Evolutionary conservation across 1,140 invertebrate genomes (phyloP).

Genomic region (Drosophila ogumai): DNA sequence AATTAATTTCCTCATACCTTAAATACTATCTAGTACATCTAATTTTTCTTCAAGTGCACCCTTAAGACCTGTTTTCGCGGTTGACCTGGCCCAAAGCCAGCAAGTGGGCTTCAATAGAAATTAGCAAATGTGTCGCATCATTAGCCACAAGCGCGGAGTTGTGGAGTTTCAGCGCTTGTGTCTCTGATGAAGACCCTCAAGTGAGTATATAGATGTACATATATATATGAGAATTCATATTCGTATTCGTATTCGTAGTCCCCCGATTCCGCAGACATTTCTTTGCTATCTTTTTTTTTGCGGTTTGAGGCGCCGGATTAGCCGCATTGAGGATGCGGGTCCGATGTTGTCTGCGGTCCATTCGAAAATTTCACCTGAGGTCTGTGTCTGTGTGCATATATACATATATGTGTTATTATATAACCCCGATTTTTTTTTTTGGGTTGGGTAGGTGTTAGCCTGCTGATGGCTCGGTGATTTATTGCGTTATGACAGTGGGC

Average conservation of each 20-base stretch:
- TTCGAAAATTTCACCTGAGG: constrained; percentile 52
- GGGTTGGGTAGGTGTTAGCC: constrained; percentile 79
- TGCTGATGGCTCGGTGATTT: constrained; percentile 67
- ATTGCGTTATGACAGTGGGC: constrained; percentile 79
- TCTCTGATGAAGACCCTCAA: constrained; percentile 75
- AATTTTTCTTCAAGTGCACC: constrained; percentile 20
- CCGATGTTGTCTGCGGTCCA: constrained; percentile 30
- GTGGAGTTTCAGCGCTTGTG: constrained; percentile 38
- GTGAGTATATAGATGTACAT: constrained; percentile 32
- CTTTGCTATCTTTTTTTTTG: constrained; percentile 39
- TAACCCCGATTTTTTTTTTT: constrained; percentile 60
- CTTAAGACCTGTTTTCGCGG: constrained; percentile 77
- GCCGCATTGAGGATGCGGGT: constrained; percentile 76
- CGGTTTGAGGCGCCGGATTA: constrained; percentile 80
- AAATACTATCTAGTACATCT: constrained; percentile 17
- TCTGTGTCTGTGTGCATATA: constrained; percentile 27
- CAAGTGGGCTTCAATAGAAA: constrained; percentile 79
- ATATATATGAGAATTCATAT: background rate
- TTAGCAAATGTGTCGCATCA: constrained; percentile 84
- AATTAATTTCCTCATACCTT: background rate
- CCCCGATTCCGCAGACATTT: constrained; percentile 22
- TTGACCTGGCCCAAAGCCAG: constrained; percentile 55
- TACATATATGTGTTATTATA: constrained; percentile 50
- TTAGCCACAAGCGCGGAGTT: constrained; percentile 68
- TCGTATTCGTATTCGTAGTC: background rate